These are phyloP conservation scores for Melanotaenia nigrans DNA, from an alignment of 2,797 vertebrate species.

Conservation along the genomic window DNA sequence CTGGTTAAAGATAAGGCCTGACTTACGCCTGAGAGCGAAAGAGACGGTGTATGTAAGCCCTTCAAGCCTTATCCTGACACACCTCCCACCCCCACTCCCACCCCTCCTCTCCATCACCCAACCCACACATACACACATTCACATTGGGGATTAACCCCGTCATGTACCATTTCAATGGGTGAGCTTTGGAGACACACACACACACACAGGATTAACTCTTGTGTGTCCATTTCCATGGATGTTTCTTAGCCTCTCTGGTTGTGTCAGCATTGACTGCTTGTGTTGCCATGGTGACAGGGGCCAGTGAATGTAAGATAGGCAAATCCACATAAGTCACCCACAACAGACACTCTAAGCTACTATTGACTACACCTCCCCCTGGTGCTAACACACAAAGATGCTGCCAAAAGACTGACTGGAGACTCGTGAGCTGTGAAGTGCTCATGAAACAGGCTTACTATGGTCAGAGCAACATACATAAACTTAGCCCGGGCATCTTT, in stretches of 20 bases:
- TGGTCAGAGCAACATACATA: conserved; percentile 56
- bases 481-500: conserved; percentile 57
- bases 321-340: conserved; percentile 80
- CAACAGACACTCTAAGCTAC: conserved; percentile 74
- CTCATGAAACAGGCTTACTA: conserved; percentile 62
- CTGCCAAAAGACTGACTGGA: conserved; percentile 64
- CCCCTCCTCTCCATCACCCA: conserved; percentile 59
- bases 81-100: conserved; percentile 70
- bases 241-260: conserved; percentile 73
- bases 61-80: conserved; percentile 76
- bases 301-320: conserved; percentile 77
- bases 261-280: conserved; percentile 76
- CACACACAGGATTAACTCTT: conserved; percentile 78
- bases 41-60: conserved; percentile 76
- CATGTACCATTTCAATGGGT: conserved; percentile 80
- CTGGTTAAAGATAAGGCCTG: conserved; percentile 76
- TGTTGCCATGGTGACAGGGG: conserved; percentile 81
- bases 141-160: conserved; percentile 73
- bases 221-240: conserved; percentile 76
- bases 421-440: conserved; percentile 66
- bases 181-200: conserved; percentile 59
- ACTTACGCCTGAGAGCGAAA: conserved; percentile 74
- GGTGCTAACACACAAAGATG: conserved; percentile 71
- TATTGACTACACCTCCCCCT: conserved; percentile 65
- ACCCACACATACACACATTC: conserved; percentile 36